phyloP scores from a whole-genome alignment of 2,888 invertebrate species.

The Amiota mariae region DNA sequence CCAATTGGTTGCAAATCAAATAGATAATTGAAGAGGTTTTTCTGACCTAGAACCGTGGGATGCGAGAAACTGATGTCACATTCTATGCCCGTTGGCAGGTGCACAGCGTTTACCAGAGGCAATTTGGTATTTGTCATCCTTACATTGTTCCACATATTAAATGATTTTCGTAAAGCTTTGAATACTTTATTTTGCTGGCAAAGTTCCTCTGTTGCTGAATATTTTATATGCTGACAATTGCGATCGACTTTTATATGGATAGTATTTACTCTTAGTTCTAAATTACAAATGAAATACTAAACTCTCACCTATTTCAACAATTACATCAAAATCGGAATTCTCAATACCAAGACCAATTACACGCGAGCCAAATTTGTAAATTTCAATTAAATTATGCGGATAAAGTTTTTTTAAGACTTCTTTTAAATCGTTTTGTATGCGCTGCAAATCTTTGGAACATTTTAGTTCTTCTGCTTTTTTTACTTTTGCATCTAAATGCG shows the following conservation, averaged over 20 bases:
- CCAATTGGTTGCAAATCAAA: constrained; percentile 3
- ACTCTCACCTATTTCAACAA: not conserved
- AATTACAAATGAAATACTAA: not conserved
- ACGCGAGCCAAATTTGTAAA: not conserved
- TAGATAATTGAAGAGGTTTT: not conserved
- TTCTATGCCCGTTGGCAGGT: not conserved
- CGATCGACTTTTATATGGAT: no score
- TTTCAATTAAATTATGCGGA: not conserved
- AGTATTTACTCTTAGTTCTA: no score
- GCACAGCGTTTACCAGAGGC: not conserved
- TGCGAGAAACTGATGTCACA: not conserved
- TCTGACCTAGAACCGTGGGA: not conserved
- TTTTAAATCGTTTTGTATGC: not conserved
- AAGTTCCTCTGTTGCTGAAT: no score
- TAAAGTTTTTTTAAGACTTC: not conserved
- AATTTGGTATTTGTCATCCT: not conserved
- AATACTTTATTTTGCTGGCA: no score
- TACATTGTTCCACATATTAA: not conserved
- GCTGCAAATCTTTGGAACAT: not conserved
- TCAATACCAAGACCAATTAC: not conserved
- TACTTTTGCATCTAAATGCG: not conserved
- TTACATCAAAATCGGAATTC: not conserved
- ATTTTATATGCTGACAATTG: no score
- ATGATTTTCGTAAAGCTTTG: no score
- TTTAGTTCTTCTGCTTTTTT: not conserved